Base-by-base conservation (phyloP, 1,140 invertebrate species). In the Pristionchus pacificus region DNA sequence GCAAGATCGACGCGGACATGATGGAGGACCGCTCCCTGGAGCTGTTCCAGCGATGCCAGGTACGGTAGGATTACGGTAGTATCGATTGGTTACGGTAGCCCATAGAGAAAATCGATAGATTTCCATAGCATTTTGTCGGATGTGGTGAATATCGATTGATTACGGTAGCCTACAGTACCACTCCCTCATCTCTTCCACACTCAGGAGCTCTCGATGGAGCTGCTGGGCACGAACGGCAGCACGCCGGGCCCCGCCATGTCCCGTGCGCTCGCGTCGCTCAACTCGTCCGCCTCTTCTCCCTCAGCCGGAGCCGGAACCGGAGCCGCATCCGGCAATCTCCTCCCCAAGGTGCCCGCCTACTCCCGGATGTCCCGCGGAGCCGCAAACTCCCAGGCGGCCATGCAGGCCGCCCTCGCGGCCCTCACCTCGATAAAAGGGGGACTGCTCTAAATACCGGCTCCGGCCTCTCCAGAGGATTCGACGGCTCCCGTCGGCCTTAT, bases 201-300 rank as follows among this genome's bases (percentile, higher is more conserved):
- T 71, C 64, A 81, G 74, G 59, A 80, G 60, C 76, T 82, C 72
- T 84, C 82, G 10, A 72, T 84, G 82, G 76, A 84, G 55, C 73
- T 82, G n/a, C 67, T 82, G 2, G 80, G 80, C 27, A 84, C 80
- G 3, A 76, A 64, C 59, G 71, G 80, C n/a, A 78, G 76, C 31
- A 74, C 70, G 14, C 80, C 82, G 15, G 79, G 80, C 33, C 79
- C 82, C 0, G 76, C 76, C 3, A 77, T 78, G 13, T 74, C 82
- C 0, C 75, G 73, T 32, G 79, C 80, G 19, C 38, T 49, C 6
- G 38, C 19, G 38, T 10, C 6, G 6, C 19, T 10, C 38, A 49
- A 49, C 38, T 49, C 38, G 6, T 49, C 38, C 38, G 38, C 19
- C 6, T 49, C 38, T 19, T 49, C 38, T 49, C 38, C 38, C 6